Evolutionary conservation across 2,888 invertebrate genomes (phyloP), one percentile per base, ranked within the genome.

Genomic region (Colletes collaris): DNA sequence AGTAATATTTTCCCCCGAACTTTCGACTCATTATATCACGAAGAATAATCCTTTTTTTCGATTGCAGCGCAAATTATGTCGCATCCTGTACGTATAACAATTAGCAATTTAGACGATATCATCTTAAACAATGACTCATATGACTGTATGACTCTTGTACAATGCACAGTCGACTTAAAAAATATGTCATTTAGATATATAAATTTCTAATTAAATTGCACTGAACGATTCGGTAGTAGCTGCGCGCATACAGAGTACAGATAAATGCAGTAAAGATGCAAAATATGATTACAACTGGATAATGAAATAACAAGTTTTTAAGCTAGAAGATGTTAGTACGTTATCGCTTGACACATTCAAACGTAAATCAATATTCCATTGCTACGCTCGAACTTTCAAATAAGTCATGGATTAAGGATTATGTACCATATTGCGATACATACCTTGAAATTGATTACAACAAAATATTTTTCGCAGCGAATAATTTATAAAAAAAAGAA

Each of bases 181-280:
- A 62, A 52, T 76, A 64, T 46, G 59, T 59, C 49, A 40, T 58
- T 65, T 65, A 67, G n/a, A 64, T 67, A 74, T 59, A 73, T 63
- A 72, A 67, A 27, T 66, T 73, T 64, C 49, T 72, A 64, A 10
- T 74, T 75, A 59, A 80, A 83, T 83, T 83, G 83, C 83, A 83
- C 83, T 77, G 63, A 73, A 65, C 46, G 52, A 72, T 53, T 74
- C 55, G 37, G 67, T 72, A 80, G 8, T 78, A 76, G 66, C 69
- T 83, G 71, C 71, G 71, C 71, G n/a, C 53, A 10, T 62, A 66
- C 55, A 37, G 64, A 76, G 60, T 76, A 70, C 19, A 65, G 60
- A 76, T 80, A 86, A 86, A 86, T 86, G 83, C 86, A 85, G 86
- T 64, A 76, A 67, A 78, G 62, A 78, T 58, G 66, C 66, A 62